These are phyloP conservation scores for Psammodynastes pulverulentus DNA, from an alignment of 2,113 vertebrate genomes.

Conservation along the genomic window DNA sequence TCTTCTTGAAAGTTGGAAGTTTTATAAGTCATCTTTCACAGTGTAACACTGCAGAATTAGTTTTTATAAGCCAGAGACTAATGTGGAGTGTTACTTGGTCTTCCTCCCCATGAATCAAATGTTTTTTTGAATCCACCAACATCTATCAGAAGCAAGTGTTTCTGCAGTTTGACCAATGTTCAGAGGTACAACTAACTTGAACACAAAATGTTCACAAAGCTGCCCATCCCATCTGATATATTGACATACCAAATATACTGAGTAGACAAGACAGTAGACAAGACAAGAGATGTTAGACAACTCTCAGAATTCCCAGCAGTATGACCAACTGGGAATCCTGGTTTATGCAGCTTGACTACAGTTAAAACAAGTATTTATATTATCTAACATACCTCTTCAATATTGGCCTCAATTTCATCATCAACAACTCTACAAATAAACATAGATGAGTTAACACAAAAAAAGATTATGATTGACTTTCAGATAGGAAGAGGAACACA, in stretches of 20 bases:
- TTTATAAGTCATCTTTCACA: not conserved
- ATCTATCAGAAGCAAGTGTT: not conserved
- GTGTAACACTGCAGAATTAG: not conserved
- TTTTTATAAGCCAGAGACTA: not conserved
- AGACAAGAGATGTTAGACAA: not conserved
- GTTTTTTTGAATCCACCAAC: not conserved
- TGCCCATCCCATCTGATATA: not conserved
- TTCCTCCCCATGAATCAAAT: not conserved
- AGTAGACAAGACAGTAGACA: not conserved
- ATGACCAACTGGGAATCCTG: not conserved
- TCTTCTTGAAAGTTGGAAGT: not conserved
- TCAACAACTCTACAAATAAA: conserved; percentile 69
- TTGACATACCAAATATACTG: not conserved
- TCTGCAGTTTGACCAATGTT: not conserved
- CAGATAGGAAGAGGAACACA: not conserved
- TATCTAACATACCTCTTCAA: conserved; percentile 69
- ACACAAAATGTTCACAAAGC: not conserved
- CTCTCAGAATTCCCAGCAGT: not conserved
- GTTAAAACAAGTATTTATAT: not conserved
- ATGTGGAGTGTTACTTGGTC: not conserved
- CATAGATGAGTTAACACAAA: conserved; percentile 21
- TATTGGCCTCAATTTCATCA: conserved; percentile 71
- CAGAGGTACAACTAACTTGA: not conserved
- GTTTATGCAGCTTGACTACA: not conserved
- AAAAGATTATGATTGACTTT: not conserved